A percentile compares a stretch with the other conserved stretches of the same genome.
These are phyloP conservation scores for Ciconia stormi DNA, from an alignment of 2,113 vertebrate genomes.

Conservation along the genomic window DNA sequence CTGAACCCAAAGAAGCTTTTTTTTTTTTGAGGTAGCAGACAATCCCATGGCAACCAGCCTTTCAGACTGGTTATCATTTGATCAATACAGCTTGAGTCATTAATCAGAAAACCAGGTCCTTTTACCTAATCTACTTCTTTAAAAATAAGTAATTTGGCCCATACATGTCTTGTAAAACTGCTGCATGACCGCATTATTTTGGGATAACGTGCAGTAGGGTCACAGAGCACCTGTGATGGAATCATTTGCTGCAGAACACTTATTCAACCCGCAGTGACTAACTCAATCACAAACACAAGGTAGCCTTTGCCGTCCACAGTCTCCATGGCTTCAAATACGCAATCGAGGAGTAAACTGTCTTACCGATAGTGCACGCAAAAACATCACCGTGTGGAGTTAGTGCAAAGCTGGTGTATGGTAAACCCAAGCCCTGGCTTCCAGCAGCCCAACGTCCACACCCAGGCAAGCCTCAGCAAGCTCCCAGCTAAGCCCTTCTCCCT, in stretches of 20 bases:
- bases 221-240: background rate
- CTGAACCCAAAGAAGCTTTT: background rate
- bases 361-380: background rate
- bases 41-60: background rate
- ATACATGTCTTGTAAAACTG: background rate
- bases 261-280: background rate
- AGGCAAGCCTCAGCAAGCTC: background rate
- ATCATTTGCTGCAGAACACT: background rate
- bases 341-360: background rate
- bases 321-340: background rate
- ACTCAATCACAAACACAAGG: background rate
- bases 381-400: background rate
- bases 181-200: background rate
- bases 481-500: background rate
- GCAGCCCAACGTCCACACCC: fast-evolving
- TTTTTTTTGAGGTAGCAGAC: background rate
- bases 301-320: background rate
- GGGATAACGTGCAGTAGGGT: background rate
- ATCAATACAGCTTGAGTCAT: background rate
- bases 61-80: background rate
- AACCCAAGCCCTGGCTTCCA: background rate
- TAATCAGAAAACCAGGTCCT: background rate
- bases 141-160: background rate
- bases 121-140: background rate
- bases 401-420: background rate